Conservation (phyloP, 2,797 vertebrate species). For the Margarornis squamiger region DNA sequence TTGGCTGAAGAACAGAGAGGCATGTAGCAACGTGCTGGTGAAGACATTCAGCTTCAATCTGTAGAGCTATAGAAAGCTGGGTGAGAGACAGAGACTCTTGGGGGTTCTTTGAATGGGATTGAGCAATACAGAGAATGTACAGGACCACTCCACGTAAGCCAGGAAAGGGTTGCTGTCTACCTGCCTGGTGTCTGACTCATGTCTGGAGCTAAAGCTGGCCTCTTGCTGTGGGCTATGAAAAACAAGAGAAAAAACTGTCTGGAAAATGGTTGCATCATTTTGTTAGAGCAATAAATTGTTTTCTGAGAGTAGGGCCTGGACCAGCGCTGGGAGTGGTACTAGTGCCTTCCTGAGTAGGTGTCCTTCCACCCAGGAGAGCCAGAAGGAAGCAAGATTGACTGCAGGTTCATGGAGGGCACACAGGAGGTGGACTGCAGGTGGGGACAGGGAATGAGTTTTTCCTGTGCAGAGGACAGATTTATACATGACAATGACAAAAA, state of each 20-base stretch:
- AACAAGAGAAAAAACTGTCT: neutral
- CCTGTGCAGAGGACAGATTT: neutral
- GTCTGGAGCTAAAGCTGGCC: neutral
- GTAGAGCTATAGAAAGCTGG: accelerated
- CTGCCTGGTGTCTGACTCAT: neutral
- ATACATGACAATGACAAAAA: neutral
- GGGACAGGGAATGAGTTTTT: neutral
- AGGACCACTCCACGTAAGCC: neutral
- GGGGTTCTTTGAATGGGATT: accelerated
- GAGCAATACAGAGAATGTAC: neutral
- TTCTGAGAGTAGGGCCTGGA: neutral
- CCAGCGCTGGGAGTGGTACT: neutral
- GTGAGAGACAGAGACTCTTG: neutral
- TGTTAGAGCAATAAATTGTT: neutral
- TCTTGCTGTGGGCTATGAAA: neutral
- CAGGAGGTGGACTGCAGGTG: neutral
- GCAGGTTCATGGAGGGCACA: neutral
- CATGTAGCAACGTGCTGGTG: accelerated
- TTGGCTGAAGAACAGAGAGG: neutral
- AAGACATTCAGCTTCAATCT: neutral
- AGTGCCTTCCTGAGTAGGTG: neutral
- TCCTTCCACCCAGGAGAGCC: neutral
- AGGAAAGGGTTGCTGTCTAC: neutral
- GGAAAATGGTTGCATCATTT: neutral
- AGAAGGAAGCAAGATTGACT: neutral